phyloP scores from a whole-genome alignment of 2,888 invertebrate species.

The Chloromyia formosa region DNA sequence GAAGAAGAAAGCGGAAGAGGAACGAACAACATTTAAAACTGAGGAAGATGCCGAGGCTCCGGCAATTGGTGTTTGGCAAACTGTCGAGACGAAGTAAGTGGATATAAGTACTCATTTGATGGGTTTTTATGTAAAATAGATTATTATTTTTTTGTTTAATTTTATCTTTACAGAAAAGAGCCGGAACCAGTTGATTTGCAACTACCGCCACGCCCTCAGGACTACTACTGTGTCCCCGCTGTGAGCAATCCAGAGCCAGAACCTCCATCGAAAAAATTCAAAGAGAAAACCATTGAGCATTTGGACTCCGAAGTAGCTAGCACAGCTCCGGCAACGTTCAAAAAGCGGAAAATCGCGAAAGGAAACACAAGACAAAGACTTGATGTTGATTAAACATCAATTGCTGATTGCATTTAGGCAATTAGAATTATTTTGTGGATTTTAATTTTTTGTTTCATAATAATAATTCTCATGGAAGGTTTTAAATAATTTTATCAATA shows the following conservation, averaged over 20 bases:
- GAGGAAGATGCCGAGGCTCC: conserved; percentile 67
- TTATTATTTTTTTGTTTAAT: neutral
- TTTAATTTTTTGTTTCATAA: too few relatives aligned
- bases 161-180: conserved; percentile 62
- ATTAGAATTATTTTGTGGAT: too few relatives aligned
- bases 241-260: conserved; percentile 54
- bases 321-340: conserved; percentile 57
- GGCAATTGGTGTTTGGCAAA: conserved; percentile 82
- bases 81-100: conserved; percentile 71
- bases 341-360: conserved; percentile 61
- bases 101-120: neutral
- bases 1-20: conserved; percentile 61
- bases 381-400: conserved; percentile 53
- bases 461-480: too few relatives aligned
- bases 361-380: conserved; percentile 59
- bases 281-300: conserved; percentile 59
- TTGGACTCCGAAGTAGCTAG: conserved; percentile 52
- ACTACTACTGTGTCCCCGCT: conserved; percentile 54
- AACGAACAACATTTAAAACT: conserved; percentile 66
- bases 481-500: too few relatives aligned
- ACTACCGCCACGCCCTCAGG: conserved; percentile 74
- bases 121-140: neutral
- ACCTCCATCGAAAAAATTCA: conserved; percentile 62
- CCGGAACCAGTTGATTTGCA: conserved; percentile 65
- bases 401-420: too few relatives aligned